Base-by-base conservation (phyloP, 2,113 vertebrate genomes). In the Anarhynchus alexandrinus region DNA sequence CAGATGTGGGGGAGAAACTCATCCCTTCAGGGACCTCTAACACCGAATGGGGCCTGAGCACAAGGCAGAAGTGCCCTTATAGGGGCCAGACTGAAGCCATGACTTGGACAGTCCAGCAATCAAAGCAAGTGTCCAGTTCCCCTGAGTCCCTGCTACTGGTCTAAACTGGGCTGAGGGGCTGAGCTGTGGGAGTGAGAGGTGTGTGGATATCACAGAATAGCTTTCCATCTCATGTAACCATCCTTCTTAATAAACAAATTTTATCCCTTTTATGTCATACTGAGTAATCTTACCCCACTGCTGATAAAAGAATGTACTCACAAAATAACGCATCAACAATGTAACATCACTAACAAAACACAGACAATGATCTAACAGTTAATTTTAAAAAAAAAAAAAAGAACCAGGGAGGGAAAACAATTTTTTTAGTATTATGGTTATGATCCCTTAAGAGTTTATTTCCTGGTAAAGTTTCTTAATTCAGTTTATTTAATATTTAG, bases 401-500 rank as follows among this genome's bases (percentile, higher is more conserved):
- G 40, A 57, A 73, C 25, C 45, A 43, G 19, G 11, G 36, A 49
- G 12, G 16, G 30, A 77, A 88, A 93, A 25, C 2, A 6, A 55
- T 22, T 30, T 80, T 81, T 62, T 71, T 25, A 18, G 12, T 80
- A 30, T 21, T 66, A 67, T 43, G 5, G 5, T 6, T 84, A 45
- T 73, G 26, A 49, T 73, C 2, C 6, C 4, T 16, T 62, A 38
- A 8, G 67, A 86, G 2, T 78, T 42, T 69, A 30, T 85, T 82
- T 88, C 34, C 12, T 40, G 14, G 52, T 74, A 74, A 71, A 80
- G 5, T 82, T 96, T 54, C 62, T 86, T 86, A 87, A 84, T 93
- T 74, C 34, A 51, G 23, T 94, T 96, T 70, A 71, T 86, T 95
- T 69, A 55, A 38, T 65, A 67, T 92, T 34, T 90, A 66, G 23